These are phyloP conservation scores for Pelecanus crispus DNA, from an alignment of 2,113 vertebrate genomes.

Conservation along the genomic window DNA sequence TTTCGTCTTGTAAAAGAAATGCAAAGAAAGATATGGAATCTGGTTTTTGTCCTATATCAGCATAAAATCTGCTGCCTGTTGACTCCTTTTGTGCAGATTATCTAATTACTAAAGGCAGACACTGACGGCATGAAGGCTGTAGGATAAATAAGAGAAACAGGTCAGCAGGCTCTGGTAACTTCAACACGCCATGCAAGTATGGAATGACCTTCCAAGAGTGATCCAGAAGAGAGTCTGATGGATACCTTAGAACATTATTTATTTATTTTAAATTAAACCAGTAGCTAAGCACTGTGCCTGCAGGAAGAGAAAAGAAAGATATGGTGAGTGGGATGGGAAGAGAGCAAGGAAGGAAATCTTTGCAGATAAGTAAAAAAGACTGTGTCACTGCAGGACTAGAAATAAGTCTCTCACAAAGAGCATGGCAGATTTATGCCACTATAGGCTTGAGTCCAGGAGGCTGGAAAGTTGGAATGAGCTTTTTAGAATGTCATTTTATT, in stretches of 20 bases:
- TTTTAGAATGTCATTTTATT: background rate
- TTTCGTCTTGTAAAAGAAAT: background rate
- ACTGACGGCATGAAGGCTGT: background rate
- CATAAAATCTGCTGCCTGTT: background rate
- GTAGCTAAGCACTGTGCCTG: background rate
- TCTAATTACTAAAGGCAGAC: background rate
- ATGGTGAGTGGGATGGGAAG: fast-evolving
- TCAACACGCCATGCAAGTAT: background rate
- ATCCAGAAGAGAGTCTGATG: background rate
- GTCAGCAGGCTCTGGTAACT: background rate
- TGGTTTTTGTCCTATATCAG: background rate
- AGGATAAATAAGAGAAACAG: background rate
- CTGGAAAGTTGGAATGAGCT: slow-evolving; percentile 1
- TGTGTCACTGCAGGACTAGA: background rate
- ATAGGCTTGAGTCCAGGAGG: background rate
- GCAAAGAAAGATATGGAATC: background rate
- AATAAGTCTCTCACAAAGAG: background rate
- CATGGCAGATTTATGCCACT: background rate
- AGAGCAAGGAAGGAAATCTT: background rate
- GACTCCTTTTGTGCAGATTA: background rate
- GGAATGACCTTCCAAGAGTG: background rate
- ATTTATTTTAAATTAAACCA: background rate
- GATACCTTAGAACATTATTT: background rate
- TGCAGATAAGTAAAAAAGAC: background rate
- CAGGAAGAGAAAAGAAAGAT: background rate